These are phyloP conservation scores for Ctenicera cuprea DNA, from an alignment of 2,888 invertebrate species.

Conservation along the genomic window DNA sequence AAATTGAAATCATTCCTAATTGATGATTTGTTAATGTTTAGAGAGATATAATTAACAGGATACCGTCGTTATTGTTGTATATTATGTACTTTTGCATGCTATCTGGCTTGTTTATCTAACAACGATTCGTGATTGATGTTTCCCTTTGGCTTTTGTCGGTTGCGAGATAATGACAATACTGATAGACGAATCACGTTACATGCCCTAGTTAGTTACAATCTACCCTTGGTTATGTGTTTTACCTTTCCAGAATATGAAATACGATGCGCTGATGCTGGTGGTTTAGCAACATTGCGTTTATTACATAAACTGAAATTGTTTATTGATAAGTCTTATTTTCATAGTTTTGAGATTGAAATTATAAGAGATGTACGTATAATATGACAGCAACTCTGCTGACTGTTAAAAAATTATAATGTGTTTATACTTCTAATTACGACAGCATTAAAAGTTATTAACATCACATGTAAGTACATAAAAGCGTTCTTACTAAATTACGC, in stretches of 20 bases:
- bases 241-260: conserved; percentile 27
- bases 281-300: not conserved
- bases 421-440: too few relatives aligned
- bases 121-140: conserved; percentile 64
- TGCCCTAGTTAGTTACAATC: conserved; percentile 55
- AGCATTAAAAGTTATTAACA: too few relatives aligned
- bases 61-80: conserved; percentile 38
- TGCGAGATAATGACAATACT: conserved; percentile 61
- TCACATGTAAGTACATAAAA: too few relatives aligned
- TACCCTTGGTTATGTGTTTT: conserved; percentile 42
- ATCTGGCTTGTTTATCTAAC: conserved; percentile 62
- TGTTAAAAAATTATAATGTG: not conserved
- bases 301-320: not conserved
- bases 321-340: too few relatives aligned
- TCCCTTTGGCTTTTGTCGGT: conserved; percentile 63
- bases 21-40: conserved; percentile 30
- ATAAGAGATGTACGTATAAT: too few relatives aligned
- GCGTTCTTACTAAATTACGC: not conserved
- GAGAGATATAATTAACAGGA: conserved; percentile 42
- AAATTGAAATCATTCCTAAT: conserved; percentile 1
- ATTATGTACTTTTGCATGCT: conserved; percentile 59
- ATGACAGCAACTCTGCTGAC: not conserved
- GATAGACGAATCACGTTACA: conserved; percentile 62
- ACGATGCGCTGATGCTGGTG: conserved; percentile 4
- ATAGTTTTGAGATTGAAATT: too few relatives aligned